phyloP scores from a whole-genome alignment of 1,140 invertebrate species.

The Musca vetustissima region DNA sequence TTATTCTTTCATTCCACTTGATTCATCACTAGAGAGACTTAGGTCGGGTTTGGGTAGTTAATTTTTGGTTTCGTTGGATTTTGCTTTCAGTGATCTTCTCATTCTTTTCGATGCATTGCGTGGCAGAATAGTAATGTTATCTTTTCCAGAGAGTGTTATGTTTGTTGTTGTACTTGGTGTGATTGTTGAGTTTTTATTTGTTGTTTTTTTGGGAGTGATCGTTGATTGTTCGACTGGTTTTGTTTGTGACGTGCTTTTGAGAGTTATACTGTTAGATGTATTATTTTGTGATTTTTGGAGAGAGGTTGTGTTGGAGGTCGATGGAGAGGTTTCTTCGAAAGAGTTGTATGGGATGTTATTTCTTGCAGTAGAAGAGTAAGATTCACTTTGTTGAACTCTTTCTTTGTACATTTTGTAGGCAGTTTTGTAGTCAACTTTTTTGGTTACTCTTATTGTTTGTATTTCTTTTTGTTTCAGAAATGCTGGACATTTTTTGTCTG shows the following conservation, averaged over 20 bases:
- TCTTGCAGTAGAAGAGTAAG: neutral
- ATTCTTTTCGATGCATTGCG: no score
- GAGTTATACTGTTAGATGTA: neutral
- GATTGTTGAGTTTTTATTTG: no score
- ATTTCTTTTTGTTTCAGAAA: slow-evolving; percentile 26
- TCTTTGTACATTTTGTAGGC: neutral
- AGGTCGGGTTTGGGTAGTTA: neutral
- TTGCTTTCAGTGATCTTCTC: no score
- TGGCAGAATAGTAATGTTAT: no score
- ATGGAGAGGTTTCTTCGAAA: neutral
- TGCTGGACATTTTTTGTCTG: slow-evolving; percentile 26
- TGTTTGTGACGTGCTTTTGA: no score
- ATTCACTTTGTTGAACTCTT: neutral
- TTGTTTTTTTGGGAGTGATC: no score
- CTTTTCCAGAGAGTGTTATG: no score
- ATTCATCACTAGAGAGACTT: neutral
- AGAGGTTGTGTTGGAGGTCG: no score
- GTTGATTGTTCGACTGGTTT: no score
- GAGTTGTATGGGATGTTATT: neutral
- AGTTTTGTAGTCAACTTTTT: slow-evolving; percentile 26
- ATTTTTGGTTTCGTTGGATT: neutral
- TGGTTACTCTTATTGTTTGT: slow-evolving; percentile 24
- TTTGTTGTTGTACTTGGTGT: no score
- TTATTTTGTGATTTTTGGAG: neutral
- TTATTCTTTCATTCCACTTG: neutral